Evolutionary conservation across 2,888 invertebrate species (phyloP).

Genomic region (Drosophila maculinotata): DNA sequence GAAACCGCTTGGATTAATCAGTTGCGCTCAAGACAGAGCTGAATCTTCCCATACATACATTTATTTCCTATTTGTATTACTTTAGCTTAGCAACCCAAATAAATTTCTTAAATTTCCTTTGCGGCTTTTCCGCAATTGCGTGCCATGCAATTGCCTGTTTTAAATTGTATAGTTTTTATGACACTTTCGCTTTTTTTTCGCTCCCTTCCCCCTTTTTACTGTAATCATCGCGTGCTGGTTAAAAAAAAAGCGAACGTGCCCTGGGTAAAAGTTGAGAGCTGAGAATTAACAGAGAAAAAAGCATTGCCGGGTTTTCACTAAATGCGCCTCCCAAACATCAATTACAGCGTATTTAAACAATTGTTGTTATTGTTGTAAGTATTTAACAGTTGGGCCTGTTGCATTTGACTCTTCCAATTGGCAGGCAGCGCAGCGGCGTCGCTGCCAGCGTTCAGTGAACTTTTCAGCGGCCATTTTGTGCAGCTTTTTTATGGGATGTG

Average conservation of each 20-base stretch:
- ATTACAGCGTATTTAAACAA: slow-evolving; percentile 34
- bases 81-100: too few species aligned
- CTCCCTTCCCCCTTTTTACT: slow-evolving; percentile 4
- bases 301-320: slow-evolving; percentile 38
- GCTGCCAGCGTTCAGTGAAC: slow-evolving; percentile 68
- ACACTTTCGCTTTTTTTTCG: slow-evolving; percentile 68
- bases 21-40: slow-evolving; percentile 18
- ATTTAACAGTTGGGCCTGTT: slow-evolving; percentile 33
- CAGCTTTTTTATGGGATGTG: slow-evolving; percentile 39
- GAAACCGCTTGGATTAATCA: slow-evolving; percentile 27
- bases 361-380: slow-evolving; percentile 3
- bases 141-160: slow-evolving; percentile 22
- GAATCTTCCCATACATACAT: slow-evolving; percentile 13
- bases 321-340: slow-evolving; percentile 14
- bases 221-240: slow-evolving; percentile 47
- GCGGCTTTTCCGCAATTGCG: slow-evolving; percentile 49
- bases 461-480: slow-evolving; percentile 50
- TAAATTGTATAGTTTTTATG: slow-evolving; percentile 24
- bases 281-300: slow-evolving; percentile 65
- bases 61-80: not conserved
- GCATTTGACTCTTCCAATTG: slow-evolving; percentile 40
- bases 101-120: slow-evolving; percentile 45
- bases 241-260: slow-evolving; percentile 55
- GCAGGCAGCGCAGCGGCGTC: slow-evolving; percentile 19
- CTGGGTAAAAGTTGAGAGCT: slow-evolving; percentile 65